A percentile compares a stretch with the other conserved stretches of the same genome.
phyloP scores from a whole-genome alignment of 2,113 vertebrate genomes.

The Cichladusa arquata region DNA sequence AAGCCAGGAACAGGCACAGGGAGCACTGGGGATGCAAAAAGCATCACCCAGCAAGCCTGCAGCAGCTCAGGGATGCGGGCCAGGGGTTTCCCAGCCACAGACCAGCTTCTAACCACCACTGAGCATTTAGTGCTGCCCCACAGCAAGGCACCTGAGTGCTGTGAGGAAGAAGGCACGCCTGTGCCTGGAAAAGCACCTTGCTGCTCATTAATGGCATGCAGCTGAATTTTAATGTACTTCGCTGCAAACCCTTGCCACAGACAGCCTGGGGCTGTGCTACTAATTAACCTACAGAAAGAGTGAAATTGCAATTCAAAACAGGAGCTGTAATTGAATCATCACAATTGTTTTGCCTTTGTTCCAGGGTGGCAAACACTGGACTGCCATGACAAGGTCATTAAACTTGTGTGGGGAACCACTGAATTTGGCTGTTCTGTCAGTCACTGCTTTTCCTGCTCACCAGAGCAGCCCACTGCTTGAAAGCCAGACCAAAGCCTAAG shows the following conservation, averaged over 20 bases:
- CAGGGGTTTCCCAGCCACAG: not conserved
- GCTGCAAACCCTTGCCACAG: not conserved
- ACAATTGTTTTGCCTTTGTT: conserved; percentile 60
- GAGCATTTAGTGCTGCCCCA: not conserved
- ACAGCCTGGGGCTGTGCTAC: conserved; percentile 46
- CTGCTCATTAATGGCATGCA: not conserved
- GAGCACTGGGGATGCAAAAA: not conserved
- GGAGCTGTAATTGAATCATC: conserved; percentile 68
- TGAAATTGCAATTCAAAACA: conserved; percentile 51
- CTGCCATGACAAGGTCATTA: conserved; percentile 43
- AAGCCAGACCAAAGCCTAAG: not conserved
- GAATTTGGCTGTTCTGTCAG: not conserved
- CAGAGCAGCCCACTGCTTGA: not conserved
- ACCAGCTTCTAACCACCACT: not conserved
- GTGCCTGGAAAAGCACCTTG: not conserved
- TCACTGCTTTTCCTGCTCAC: not conserved
- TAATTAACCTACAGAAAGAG: conserved; percentile 74
- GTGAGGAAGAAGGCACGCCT: not conserved
- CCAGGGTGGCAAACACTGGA: conserved; percentile 1
- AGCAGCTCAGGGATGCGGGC: not conserved
- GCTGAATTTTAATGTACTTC: conserved; percentile 40
- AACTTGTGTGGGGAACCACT: not conserved
- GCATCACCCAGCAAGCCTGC: not conserved
- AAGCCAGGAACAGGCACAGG: not conserved
- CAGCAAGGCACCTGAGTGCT: not conserved